Conservation (phyloP, 2,888 invertebrate genomes). For the Deilephila elpenor region DNA sequence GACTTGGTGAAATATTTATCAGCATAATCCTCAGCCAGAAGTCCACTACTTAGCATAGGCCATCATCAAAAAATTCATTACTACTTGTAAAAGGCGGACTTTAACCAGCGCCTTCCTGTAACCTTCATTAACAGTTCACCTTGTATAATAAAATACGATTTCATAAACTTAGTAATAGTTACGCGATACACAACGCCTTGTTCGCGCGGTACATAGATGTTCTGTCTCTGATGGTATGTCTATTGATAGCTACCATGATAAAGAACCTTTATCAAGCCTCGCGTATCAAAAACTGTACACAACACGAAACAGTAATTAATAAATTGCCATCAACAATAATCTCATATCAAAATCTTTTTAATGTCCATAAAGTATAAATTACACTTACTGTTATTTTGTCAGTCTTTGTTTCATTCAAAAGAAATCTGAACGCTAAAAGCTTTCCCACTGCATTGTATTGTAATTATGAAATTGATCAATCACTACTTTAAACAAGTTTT, state of each 20-base stretch:
- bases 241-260: conserved; percentile 31
- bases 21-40: too few species aligned
- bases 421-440: conserved; percentile 42
- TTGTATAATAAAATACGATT: background rate
- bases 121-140: too few species aligned
- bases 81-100: too few species aligned
- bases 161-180: background rate
- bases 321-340: conserved; percentile 43
- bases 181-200: background rate
- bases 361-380: conserved; percentile 51
- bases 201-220: background rate
- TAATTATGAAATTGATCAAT: conserved; percentile 50
- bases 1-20: too few species aligned
- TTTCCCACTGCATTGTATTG: conserved; percentile 46
- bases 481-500: conserved; percentile 29
- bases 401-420: conserved; percentile 60
- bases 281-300: conserved; percentile 18
- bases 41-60: too few species aligned
- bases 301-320: conserved; percentile 33
- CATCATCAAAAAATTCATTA: too few species aligned
- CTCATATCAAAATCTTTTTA: conserved; percentile 47
- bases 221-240: background rate
- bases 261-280: conserved; percentile 25
- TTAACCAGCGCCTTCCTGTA: too few species aligned
- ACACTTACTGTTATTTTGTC: conserved; percentile 50